Percentiles rank a stretch among this genome's conserved stretches.
phyloP scores from a whole-genome alignment of 2,113 vertebrate genomes.

The Heteronetta atricapilla region DNA sequence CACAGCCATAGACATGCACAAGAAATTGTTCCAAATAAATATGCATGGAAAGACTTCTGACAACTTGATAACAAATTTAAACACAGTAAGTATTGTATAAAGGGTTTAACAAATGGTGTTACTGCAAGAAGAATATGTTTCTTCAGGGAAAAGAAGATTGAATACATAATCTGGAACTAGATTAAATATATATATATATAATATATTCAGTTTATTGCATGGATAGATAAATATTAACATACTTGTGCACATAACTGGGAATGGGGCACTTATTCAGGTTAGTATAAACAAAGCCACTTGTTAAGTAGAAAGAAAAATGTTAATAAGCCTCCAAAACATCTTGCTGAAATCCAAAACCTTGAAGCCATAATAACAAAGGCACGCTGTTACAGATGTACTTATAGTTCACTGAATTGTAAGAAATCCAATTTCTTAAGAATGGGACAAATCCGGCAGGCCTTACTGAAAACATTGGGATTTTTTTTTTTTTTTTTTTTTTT shows the following conservation, averaged over 20 bases:
- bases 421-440: slow-evolving; percentile 20
- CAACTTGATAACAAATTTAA: slow-evolving; percentile 34
- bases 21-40: slow-evolving; percentile 41
- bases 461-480: neutral
- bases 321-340: slow-evolving; percentile 34
- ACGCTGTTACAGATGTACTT: neutral
- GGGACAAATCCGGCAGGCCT: neutral
- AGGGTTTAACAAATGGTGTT: slow-evolving; percentile 43
- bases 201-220: slow-evolving; percentile 68
- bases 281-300: slow-evolving; percentile 48
- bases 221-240: slow-evolving; percentile 79
- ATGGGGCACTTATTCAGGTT: slow-evolving; percentile 55
- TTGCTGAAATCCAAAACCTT: slow-evolving; percentile 44
- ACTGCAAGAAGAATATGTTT: slow-evolving; percentile 72
- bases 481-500: slow-evolving; percentile 27
- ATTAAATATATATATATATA: slow-evolving; percentile 72
- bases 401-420: slow-evolving; percentile 28
- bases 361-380: neutral
- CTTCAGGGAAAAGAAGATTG: slow-evolving; percentile 38
- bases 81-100: slow-evolving; percentile 1
- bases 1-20: slow-evolving; percentile 25
- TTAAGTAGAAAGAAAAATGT: slow-evolving; percentile 37
- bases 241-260: slow-evolving; percentile 50
- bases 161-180: slow-evolving; percentile 57
- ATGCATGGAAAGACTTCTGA: slow-evolving; percentile 11